Percentiles rank a stretch among this genome's conserved stretches.
Evolutionary conservation across 2,888 invertebrate species (phyloP).

Genomic region (Altica lythri): DNA sequence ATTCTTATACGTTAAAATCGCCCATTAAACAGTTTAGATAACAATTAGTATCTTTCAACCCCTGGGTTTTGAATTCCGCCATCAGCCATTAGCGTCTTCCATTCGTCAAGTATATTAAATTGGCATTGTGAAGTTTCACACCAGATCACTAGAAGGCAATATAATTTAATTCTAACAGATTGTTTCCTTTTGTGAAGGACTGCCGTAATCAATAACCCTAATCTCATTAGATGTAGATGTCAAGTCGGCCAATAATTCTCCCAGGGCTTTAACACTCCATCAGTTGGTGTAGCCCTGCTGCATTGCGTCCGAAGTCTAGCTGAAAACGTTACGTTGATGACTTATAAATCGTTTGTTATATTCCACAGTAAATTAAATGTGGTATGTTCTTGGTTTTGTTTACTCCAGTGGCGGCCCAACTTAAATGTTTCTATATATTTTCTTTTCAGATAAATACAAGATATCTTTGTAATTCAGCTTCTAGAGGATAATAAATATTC

Average conservation of each 20-base stretch:
- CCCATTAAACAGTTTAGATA: slow-evolving; percentile 21
- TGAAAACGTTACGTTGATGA: slow-evolving; percentile 38
- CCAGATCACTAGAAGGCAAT: slow-evolving; percentile 26
- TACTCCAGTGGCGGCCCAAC: slow-evolving; percentile 16
- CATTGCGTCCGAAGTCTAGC: slow-evolving; percentile 7
- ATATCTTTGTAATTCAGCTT: too few species aligned
- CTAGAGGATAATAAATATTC: too few species aligned
- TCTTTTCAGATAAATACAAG: too few species aligned
- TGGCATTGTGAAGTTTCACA: slow-evolving; percentile 31
- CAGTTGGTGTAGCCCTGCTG: slow-evolving; percentile 40
- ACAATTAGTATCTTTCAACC: slow-evolving; percentile 33
- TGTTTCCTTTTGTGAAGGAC: slow-evolving; percentile 40
- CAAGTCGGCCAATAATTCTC: slow-evolving; percentile 45
- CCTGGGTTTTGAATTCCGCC: slow-evolving; percentile 25
- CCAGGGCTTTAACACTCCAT: slow-evolving; percentile 27
- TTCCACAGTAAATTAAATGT: slow-evolving; percentile 34
- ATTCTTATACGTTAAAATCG: neutral
- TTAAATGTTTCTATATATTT: slow-evolving; percentile 2
- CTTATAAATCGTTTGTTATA: slow-evolving; percentile 44
- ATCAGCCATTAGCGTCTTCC: slow-evolving; percentile 31
- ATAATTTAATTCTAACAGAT: slow-evolving; percentile 45
- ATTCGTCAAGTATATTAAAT: slow-evolving; percentile 34
- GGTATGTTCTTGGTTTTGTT: slow-evolving; percentile 20
- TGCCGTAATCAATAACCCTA: slow-evolving; percentile 47
- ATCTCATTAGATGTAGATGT: slow-evolving; percentile 48